A percentile compares a stretch with the other conserved stretches of the same genome.
phyloP scores from a whole-genome alignment of 2,888 invertebrate species.

The Ceramica pisi region DNA sequence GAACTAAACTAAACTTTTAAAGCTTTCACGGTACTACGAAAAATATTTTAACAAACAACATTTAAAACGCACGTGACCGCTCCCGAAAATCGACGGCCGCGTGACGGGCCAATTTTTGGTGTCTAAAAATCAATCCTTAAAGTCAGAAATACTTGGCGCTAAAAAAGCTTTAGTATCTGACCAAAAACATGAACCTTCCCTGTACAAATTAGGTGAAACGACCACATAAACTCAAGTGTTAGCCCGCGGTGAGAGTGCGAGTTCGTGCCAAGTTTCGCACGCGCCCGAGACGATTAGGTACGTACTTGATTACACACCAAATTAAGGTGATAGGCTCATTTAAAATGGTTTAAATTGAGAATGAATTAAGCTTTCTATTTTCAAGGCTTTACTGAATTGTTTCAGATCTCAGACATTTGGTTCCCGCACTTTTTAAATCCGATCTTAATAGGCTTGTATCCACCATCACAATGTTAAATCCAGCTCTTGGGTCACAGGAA shows the following conservation, averaged over 20 bases:
- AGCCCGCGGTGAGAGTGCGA: slow-evolving; percentile 12
- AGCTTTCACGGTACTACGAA: no score
- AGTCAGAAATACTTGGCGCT: no score
- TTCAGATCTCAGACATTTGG: neutral
- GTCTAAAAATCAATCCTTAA: no score
- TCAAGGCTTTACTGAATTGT: neutral
- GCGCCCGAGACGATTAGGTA: slow-evolving; percentile 6
- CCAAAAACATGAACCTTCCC: neutral
- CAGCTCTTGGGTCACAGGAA: no score
- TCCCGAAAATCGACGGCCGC: no score
- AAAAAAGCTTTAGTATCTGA: neutral
- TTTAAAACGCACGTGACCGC: no score
- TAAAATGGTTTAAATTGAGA: neutral
- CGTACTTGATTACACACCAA: slow-evolving; percentile 24
- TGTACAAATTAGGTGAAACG: neutral
- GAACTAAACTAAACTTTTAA: no score
- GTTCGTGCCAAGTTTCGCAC: slow-evolving; percentile 15
- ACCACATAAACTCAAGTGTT: slow-evolving; percentile 10
- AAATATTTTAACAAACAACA: no score
- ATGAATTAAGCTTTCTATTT: neutral
- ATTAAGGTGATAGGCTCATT: slow-evolving; percentile 18
- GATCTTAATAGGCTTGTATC: no score
- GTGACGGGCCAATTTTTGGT: no score
- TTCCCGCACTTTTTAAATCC: neutral
- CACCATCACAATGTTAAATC: no score